Conservation (phyloP, 2,113 vertebrate species). For the Gymnocephalus cernua region DNA sequence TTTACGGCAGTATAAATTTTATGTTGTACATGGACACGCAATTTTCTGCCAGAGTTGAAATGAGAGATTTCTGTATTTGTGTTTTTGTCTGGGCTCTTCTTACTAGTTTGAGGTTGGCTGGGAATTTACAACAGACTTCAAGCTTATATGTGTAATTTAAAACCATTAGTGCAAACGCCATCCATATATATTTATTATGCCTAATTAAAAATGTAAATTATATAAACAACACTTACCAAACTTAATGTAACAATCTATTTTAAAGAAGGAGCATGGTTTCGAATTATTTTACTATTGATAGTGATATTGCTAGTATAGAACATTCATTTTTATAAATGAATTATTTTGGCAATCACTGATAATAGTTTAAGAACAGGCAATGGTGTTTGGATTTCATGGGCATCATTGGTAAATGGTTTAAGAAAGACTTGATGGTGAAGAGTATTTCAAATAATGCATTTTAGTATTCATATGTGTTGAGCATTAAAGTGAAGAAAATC, state of each 20-base stretch:
- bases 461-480: not conserved
- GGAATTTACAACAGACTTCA: not conserved
- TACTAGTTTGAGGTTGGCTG: not conserved
- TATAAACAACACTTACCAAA: slow-evolving; percentile 2
- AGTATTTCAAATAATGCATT: not conserved
- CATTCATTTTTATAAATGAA: not conserved
- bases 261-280: not conserved
- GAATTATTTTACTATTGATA: not conserved
- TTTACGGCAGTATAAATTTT: not conserved
- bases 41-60: not conserved
- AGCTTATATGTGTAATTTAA: not conserved
- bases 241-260: slow-evolving; percentile 19
- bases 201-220: slow-evolving; percentile 29
- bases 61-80: not conserved
- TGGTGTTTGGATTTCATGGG: not conserved
- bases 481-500: not conserved
- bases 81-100: not conserved
- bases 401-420: not conserved
- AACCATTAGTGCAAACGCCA: not conserved
- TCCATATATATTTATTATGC: not conserved
- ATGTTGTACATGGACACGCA: not conserved
- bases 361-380: not conserved
- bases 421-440: not conserved
- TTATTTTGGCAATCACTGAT: not conserved
- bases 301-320: not conserved